Evolutionary conservation across 23 tunicate species (phyloP).

Genomic region (Halocynthia roretzi): DNA sequence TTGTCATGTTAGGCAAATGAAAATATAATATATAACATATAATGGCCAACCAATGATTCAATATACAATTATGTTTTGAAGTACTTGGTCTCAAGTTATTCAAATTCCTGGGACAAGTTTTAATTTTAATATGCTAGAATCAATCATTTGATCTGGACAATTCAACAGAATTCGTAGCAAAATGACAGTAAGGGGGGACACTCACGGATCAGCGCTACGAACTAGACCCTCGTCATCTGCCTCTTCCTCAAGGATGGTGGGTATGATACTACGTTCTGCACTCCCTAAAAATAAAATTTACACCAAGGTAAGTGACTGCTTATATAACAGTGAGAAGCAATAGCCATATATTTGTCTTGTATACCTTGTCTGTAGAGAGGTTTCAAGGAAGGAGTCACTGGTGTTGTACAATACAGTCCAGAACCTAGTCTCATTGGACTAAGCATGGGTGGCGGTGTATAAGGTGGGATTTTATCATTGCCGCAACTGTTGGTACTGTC

Average conservation of each 20-base stretch:
- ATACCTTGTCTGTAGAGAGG: slow-evolving; percentile 61
- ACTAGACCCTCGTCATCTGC: slow-evolving; percentile 57
- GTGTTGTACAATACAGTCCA: slow-evolving; percentile 81
- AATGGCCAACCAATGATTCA: no score
- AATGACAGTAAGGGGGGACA: neutral
- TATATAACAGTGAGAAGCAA: neutral
- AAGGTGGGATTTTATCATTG: slow-evolving; percentile 86
- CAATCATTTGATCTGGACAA: neutral
- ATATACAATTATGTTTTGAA: no score
- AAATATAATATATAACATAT: no score
- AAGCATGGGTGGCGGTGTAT: slow-evolving; percentile 93
- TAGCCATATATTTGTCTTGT: neutral
- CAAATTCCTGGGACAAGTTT: neutral
- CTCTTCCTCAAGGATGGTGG: slow-evolving; percentile 51
- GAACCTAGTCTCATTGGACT: slow-evolving; percentile 83
- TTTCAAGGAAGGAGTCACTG: slow-evolving; percentile 58
- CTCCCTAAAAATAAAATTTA: slow-evolving; percentile 29
- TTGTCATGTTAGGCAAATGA: no score
- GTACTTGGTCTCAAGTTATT: no score
- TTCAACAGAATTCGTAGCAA: neutral
- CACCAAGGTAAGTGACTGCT: neutral
- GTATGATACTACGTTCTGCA: slow-evolving; percentile 36
- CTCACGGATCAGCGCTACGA: slow-evolving; percentile 87
- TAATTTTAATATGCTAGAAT: neutral
- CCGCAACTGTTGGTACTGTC: slow-evolving; percentile 61